Percentiles rank a stretch among this genome's conserved stretches.
phyloP scores from a whole-genome alignment of 2,113 vertebrate genomes.

The Oncorhynchus kisutch region DNA sequence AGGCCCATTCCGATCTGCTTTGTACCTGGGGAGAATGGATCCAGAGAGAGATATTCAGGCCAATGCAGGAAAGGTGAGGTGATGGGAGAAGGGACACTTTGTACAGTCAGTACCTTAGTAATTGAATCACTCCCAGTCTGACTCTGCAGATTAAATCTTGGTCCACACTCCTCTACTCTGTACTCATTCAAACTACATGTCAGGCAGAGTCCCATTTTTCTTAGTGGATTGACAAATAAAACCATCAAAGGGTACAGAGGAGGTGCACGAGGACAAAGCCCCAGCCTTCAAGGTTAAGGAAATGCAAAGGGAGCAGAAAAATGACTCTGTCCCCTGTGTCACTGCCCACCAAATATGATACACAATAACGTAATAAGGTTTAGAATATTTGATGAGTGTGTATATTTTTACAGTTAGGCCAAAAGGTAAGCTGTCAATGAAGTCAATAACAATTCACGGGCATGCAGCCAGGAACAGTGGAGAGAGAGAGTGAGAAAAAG shows the following conservation, averaged over 20 bases:
- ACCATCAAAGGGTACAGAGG: background rate
- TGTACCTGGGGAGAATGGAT: background rate
- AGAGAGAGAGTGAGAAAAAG: constrained; percentile 15
- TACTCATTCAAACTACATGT: background rate
- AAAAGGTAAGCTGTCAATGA: constrained; percentile 3
- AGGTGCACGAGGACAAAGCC: constrained; percentile 12
- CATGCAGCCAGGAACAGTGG: background rate
- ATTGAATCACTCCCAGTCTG: constrained; percentile 29
- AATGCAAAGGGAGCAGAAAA: constrained; percentile 12
- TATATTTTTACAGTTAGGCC: constrained; percentile 8
- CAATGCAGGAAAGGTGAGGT: background rate
- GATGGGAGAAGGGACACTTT: constrained; percentile 14
- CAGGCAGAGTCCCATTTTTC: background rate
- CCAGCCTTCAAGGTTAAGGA: constrained; percentile 18
- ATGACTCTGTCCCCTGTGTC: constrained; percentile 8
- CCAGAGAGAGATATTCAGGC: background rate
- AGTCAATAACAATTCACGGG: background rate
- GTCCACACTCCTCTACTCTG: background rate
- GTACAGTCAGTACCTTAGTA: constrained; percentile 4
- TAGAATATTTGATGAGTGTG: constrained; percentile 29
- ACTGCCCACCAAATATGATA: constrained; percentile 3
- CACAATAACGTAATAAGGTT: background rate
- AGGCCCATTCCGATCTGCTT: constrained; percentile 1
- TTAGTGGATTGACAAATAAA: background rate
- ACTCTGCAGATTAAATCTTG: constrained; percentile 9